Percentiles rank a stretch among this genome's conserved stretches.
phyloP scores from a whole-genome alignment of 2,797 vertebrate genomes.

The Enteromius fasciolatus region DNA sequence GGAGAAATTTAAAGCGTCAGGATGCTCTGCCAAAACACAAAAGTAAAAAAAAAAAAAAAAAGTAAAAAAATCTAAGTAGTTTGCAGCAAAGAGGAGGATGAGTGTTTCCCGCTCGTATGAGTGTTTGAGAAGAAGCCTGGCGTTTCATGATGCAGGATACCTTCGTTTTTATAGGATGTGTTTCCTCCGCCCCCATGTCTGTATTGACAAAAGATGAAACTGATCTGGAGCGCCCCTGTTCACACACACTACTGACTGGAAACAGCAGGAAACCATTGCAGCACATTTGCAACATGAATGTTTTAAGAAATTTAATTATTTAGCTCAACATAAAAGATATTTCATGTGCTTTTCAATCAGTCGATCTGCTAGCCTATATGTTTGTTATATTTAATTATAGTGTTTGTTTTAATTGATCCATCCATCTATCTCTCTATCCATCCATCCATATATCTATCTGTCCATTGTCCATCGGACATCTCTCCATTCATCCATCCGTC shows the following conservation, averaged over 20 bases:
- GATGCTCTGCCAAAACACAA: neutral
- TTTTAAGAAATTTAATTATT: neutral
- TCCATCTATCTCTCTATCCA: no score
- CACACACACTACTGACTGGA: constrained; percentile 9
- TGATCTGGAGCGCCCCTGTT: constrained; percentile 64
- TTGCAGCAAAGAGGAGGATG: constrained; percentile 16
- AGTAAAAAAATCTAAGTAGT: neutral
- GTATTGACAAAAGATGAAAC: constrained; percentile 78
- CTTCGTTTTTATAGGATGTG: constrained; percentile 77
- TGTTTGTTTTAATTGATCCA: no score
- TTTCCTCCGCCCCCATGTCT: constrained; percentile 80
- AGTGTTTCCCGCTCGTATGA: constrained; percentile 59
- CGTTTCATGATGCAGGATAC: constrained; percentile 79
- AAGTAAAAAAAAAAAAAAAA: neutral
- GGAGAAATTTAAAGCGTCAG: neutral
- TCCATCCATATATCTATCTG: no score
- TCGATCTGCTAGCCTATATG: neutral
- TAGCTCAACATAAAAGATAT: neutral
- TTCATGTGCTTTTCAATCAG: neutral
- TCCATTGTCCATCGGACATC: neutral
- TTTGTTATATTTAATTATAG: neutral
- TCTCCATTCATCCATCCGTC: neutral
- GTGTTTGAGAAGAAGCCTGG: constrained; percentile 62
- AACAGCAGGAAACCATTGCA: neutral
- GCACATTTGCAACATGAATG: neutral